These are phyloP conservation scores for Apomyelois bistriatella DNA, from an alignment of 2,888 invertebrate species.

Conservation along the genomic window DNA sequence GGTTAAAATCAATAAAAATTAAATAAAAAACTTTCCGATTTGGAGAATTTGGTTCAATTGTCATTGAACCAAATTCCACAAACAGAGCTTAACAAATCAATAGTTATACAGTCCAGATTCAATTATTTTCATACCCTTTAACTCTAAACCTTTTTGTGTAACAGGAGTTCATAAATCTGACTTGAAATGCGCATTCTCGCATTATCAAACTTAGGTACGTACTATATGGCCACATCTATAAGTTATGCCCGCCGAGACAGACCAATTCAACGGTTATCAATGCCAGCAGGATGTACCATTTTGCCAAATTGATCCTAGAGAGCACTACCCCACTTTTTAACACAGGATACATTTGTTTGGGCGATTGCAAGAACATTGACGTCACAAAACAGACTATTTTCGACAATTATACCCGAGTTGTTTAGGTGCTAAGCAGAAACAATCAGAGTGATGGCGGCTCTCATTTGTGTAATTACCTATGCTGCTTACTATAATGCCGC, in stretches of 20 bases:
- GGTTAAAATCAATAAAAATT: no score
- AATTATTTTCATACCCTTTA: no score
- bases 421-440: neutral
- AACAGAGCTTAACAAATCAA: no score
- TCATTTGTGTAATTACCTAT: slow-evolving; percentile 7
- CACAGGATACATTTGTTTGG: slow-evolving; percentile 58
- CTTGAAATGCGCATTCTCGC: no score
- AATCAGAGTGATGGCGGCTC: slow-evolving; percentile 3
- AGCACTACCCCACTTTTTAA: slow-evolving; percentile 46
- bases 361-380: slow-evolving; percentile 35
- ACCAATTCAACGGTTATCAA: slow-evolving; percentile 29
- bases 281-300: slow-evolving; percentile 59
- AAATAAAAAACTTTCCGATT: no score
- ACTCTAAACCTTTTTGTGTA: no score
- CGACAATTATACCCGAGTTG: neutral
- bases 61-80: no score
- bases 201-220: no score
- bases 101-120: no score
- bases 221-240: neutral
- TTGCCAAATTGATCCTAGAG: slow-evolving; percentile 54
- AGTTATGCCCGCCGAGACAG: neutral
- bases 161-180: no score
- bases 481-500: neutral
- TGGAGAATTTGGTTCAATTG: no score
- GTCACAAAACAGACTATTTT: slow-evolving; percentile 28